phyloP scores from a whole-genome alignment of 2,113 vertebrate species.

The Brienomyrus longianalis region DNA sequence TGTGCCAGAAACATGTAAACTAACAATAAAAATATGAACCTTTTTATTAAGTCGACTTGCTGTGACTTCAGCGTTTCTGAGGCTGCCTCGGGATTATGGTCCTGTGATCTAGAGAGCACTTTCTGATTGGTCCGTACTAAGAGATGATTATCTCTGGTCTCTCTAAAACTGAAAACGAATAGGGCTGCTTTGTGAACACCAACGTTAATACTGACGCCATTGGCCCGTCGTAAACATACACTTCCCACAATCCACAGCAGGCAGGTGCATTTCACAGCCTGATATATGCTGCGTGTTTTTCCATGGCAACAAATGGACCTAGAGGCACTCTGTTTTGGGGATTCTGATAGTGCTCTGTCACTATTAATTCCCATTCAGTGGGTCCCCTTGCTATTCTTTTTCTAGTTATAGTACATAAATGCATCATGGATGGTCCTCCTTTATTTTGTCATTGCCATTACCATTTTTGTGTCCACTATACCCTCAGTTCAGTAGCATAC shows the following conservation, averaged over 20 bases:
- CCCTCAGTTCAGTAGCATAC: background rate
- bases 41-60: slow-evolving; percentile 40
- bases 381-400: background rate
- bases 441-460: background rate
- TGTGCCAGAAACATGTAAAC: slow-evolving; percentile 29
- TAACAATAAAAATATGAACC: slow-evolving; percentile 39
- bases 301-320: background rate
- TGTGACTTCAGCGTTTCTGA: background rate
- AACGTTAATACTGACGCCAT: background rate
- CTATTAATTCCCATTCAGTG: background rate
- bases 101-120: background rate
- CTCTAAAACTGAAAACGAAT: background rate
- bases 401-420: background rate
- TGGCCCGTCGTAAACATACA: background rate
- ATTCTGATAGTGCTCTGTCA: background rate
- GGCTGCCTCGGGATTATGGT: slow-evolving; percentile 3
- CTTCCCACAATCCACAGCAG: slow-evolving; percentile 13
- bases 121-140: slow-evolving; percentile 11
- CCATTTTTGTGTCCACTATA: background rate
- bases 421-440: background rate
- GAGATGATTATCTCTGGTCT: background rate
- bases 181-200: background rate
- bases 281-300: background rate
- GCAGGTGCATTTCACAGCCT: background rate
- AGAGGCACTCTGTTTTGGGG: background rate